These are phyloP conservation scores for Sciurus vulgaris DNA, from an alignment of 2,797 vertebrate species.

Conservation along the genomic window DNA sequence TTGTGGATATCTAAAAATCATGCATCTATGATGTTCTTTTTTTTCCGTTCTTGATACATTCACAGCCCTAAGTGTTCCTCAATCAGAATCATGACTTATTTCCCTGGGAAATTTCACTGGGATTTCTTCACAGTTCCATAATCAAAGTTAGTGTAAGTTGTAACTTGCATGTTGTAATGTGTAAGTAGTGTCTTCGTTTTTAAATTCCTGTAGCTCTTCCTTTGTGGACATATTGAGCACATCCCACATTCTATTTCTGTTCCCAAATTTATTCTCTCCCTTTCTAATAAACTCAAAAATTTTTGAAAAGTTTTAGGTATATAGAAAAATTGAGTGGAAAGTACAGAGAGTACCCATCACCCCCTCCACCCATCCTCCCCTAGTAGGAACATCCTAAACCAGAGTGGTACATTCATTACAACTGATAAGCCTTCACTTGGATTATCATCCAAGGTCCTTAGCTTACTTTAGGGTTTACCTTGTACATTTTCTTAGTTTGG, in stretches of 20 bases:
- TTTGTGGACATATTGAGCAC: not conserved
- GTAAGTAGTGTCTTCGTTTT: not conserved
- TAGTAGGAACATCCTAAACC: not conserved
- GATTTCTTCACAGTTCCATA: not conserved
- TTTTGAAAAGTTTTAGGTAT: not conserved
- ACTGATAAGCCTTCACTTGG: not conserved
- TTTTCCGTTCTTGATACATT: not conserved
- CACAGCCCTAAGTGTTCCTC: not conserved
- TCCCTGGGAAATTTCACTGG: not conserved
- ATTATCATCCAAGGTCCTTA: not conserved
- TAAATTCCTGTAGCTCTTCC: not conserved
- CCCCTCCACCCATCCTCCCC: no score
- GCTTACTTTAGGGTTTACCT: not conserved
- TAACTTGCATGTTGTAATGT: not conserved
- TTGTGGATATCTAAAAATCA: not conserved
- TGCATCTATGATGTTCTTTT: not conserved
- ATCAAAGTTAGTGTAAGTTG: not conserved
- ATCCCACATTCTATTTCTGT: not conserved
- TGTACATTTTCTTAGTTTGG: not conserved
- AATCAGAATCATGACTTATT: slow-evolving; percentile 15
- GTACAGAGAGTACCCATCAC: not conserved
- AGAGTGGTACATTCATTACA: not conserved
- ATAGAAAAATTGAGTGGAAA: not conserved
- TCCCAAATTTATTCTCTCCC: not conserved
- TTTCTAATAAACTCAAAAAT: not conserved